Percentiles rank a stretch among this genome's conserved stretches.
Evolutionary conservation across 2,888 invertebrate genomes (phyloP).

Genomic region (Agriopis leucophaearia): DNA sequence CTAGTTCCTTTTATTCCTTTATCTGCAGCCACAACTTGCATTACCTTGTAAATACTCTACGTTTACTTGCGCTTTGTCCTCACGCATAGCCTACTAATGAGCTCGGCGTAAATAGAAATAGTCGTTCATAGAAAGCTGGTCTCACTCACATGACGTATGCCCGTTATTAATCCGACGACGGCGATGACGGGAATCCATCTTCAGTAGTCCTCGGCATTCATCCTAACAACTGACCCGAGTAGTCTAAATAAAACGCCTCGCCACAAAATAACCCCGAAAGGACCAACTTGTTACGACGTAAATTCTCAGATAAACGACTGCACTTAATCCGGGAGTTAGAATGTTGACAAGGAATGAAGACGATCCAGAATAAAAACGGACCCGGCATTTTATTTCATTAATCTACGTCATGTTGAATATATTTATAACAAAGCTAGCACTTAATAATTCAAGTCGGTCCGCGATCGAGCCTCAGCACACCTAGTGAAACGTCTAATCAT

Average conservation of each 20-base stretch:
- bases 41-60: conserved; percentile 48
- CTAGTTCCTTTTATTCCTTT: conserved; percentile 67
- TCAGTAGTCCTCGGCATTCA: conserved; percentile 52
- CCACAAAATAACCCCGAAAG: conserved; percentile 74
- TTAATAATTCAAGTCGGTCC: conserved; percentile 77
- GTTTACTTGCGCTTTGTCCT: conserved; percentile 41
- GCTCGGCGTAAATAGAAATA: conserved; percentile 48
- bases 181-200: conserved; percentile 55
- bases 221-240: conserved; percentile 64
- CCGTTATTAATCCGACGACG: conserved; percentile 53
- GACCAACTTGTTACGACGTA: conserved; percentile 71
- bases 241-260: conserved; percentile 69
- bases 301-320: conserved; percentile 80
- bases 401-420: conserved; percentile 81
- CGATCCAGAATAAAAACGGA: conserved; percentile 76
- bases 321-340: conserved; percentile 82
- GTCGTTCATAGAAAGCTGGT: conserved; percentile 51
- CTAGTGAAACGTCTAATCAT: conserved; percentile 83
- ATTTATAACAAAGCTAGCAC: conserved; percentile 83
- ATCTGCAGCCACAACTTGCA: conserved; percentile 48
- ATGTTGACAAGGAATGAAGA: conserved; percentile 80
- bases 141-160: conserved; percentile 57
- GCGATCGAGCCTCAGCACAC: conserved; percentile 70
- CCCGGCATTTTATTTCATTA: conserved; percentile 77
- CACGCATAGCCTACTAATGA: conserved; percentile 45